Evolutionary conservation across 2,113 vertebrate species (phyloP).

Genomic region (Daubentonia madagascariensis): DNA sequence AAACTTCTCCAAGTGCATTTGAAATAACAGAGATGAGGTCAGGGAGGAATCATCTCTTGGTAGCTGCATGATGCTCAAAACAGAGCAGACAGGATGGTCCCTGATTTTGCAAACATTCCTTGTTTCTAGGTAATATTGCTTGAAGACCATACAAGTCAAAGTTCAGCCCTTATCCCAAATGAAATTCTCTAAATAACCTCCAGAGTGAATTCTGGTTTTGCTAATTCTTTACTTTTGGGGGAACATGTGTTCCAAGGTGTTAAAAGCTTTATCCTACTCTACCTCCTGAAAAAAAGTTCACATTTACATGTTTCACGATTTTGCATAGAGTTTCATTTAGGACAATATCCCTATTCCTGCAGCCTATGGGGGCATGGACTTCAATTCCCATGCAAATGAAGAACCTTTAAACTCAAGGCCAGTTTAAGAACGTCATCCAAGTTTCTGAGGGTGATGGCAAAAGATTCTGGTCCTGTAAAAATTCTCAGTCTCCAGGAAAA

Average conservation of each 20-base stretch:
- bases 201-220: background rate
- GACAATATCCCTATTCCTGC: background rate
- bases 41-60: background rate
- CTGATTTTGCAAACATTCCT: background rate
- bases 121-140: background rate
- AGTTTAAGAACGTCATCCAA: background rate
- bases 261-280: background rate
- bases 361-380: too few relatives aligned
- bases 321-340: background rate
- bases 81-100: background rate
- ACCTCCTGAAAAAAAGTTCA: background rate
- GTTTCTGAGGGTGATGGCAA: background rate
- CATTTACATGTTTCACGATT: rapidly evolving
- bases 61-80: background rate
- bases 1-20: background rate
- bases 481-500: background rate
- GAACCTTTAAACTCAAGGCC: background rate
- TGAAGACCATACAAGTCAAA: background rate
- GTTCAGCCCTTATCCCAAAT: background rate
- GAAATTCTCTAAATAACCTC: background rate
- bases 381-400: background rate
- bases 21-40: background rate
- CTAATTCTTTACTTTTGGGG: background rate
- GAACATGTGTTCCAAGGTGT: background rate
- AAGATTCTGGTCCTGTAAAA: background rate